Evolutionary conservation across 2,797 vertebrate genomes (phyloP), one percentile per base, ranked within the genome.

Genomic region (Buceros bicornis): DNA sequence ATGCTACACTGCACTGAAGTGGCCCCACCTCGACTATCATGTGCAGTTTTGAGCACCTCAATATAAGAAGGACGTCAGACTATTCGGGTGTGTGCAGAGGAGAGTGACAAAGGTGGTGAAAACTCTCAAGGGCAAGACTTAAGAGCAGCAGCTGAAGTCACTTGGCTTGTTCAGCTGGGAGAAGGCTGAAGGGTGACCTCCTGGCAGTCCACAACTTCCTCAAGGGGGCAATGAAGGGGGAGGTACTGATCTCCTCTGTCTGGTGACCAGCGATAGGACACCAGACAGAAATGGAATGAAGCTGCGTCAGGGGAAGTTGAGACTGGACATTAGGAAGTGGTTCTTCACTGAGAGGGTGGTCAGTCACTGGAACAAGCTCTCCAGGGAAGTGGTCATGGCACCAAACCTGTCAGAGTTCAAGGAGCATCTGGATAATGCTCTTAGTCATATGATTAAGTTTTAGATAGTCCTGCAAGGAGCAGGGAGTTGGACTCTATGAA

Each of bases 221-320:
- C 10, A 65, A 4, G 8, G 28, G 0, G 11, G 14, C 16, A 78
- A 45, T 0, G 1, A 28, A 64, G 6, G 8, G 5, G 20, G 6
- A 84, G 24, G 26, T 71, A 13, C 21, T 58, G 54, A 28, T 42
- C 10, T 60, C 10, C 15, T 42, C 25, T 40, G 11, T 25, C 37
- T 47, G 14, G 12, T 33, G 24, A 33, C n/a, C 19, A 66, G 22
- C 1, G 0, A 37, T 3, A 83, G 6, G 57, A 31, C 45, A 28
- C 0, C 1, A 60, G 33, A 45, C 45, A 45, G 33, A 45, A 65
- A 66, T 7, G 2, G 31, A 61, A 61, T 18, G 16, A 54, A 66
- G 24, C 9, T 64, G 37, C 3, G 1, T 35, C 18, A 31, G 21
- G 16, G 13, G 45, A 53, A 82, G 53, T 35, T 51, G 16, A 54